Percentiles rank a stretch among this genome's conserved stretches.
Conservation (phyloP, 2,113 vertebrate species). For the Gila orcuttii region DNA sequence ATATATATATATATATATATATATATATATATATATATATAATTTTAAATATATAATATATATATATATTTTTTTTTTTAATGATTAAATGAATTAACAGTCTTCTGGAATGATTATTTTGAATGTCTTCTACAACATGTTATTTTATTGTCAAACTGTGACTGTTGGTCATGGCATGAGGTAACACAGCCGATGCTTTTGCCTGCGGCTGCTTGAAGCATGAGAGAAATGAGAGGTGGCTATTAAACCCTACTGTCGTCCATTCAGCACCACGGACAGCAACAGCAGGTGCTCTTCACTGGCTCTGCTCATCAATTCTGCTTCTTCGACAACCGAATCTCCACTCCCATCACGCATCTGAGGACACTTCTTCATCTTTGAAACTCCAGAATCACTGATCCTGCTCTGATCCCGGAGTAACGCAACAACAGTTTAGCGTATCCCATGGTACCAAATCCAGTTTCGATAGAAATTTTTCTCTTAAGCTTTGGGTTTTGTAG, state of each 20-base stretch:
- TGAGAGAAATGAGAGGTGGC: neutral
- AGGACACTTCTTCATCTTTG: constrained; percentile 21
- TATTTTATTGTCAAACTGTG: neutral
- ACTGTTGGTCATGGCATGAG: neutral
- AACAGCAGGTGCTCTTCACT: neutral
- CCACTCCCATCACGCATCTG: neutral
- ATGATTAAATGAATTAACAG: neutral
- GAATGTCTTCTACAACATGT: neutral
- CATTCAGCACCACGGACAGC: constrained; percentile 4
- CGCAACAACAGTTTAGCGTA: constrained; percentile 15
- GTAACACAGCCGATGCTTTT: neutral
- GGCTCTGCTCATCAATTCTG: constrained; percentile 22
- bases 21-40: too few species aligned
- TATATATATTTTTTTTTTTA: too few species aligned
- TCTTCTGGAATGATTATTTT: neutral
- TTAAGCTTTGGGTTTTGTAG: neutral
- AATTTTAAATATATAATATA: too few species aligned
- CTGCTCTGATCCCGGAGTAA: neutral
- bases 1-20: too few species aligned
- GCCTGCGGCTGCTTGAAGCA: neutral
- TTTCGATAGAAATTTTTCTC: constrained; percentile 16
- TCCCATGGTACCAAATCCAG: neutral
- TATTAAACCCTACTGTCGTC: neutral
- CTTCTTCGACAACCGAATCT: neutral
- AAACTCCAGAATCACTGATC: constrained; percentile 1